Conservation (phyloP, 2,113 vertebrate species). For the Rafetus swinhoei region DNA sequence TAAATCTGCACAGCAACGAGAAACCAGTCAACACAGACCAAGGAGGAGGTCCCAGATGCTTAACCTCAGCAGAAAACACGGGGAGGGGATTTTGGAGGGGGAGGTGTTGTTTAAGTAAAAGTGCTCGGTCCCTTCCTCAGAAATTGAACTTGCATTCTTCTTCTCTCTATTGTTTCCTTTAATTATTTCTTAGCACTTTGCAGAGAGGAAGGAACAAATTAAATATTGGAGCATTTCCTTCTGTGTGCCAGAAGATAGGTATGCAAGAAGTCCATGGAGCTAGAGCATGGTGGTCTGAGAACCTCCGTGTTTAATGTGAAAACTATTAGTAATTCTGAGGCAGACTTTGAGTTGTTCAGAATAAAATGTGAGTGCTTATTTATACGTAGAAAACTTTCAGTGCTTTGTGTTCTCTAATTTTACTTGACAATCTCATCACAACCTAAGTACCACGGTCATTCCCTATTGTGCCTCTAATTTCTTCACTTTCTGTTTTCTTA, state of each 20-base stretch:
- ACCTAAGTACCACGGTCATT: background rate
- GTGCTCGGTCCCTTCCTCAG: background rate
- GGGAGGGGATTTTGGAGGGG: no score
- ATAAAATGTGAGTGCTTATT: conserved; percentile 23
- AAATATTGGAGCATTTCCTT: rapidly evolving
- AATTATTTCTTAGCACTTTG: background rate
- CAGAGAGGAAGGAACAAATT: background rate
- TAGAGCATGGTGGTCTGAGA: background rate
- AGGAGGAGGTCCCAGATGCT: background rate
- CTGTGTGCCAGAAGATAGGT: background rate
- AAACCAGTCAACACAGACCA: background rate
- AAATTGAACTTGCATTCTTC: background rate
- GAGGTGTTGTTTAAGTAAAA: background rate
- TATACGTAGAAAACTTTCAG: conserved; percentile 29
- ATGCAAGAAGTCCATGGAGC: conserved; percentile 8
- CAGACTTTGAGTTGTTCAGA: conserved; percentile 14
- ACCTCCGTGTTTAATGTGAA: conserved; percentile 50
- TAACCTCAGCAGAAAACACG: background rate
- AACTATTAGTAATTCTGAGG: conserved; percentile 24
- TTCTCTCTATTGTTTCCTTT: background rate
- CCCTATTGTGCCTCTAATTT: conserved; percentile 33
- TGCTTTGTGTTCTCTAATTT: conserved; percentile 16
- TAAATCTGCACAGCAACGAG: conserved; percentile 23
- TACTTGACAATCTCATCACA: conserved; percentile 15
- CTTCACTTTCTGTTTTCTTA: conserved; percentile 56